Conservation (phyloP, 1,140 invertebrate genomes). For the Fopius arisanus region DNA sequence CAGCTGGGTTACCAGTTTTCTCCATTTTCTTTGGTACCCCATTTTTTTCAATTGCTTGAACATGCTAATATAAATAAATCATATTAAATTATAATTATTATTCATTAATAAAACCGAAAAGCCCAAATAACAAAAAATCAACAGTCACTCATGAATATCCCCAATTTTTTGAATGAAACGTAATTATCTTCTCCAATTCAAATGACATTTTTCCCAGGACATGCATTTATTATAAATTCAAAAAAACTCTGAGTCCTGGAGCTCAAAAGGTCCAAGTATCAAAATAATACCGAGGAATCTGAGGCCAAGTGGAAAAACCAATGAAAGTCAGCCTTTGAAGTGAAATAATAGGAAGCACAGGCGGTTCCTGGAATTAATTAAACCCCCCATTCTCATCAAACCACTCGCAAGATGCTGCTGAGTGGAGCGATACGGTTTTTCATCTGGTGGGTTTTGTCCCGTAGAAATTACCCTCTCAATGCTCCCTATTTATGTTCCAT, state of each 20-base stretch:
- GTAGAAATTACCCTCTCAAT: background rate
- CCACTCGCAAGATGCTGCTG: background rate
- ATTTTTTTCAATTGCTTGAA: background rate
- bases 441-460: background rate
- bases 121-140: too few relatives aligned
- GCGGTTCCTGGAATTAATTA: slow-evolving; percentile 52
- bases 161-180: too few relatives aligned
- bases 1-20: background rate
- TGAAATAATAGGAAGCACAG: slow-evolving; percentile 45
- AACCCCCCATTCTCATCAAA: slow-evolving; percentile 36
- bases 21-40: background rate
- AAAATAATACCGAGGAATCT: background rate
- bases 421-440: background rate
- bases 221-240: too few relatives aligned
- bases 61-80: too few relatives aligned
- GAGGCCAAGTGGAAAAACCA: slow-evolving; percentile 31
- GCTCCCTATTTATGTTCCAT: background rate
- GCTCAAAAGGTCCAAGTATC: background rate
- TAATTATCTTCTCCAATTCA: too few relatives aligned
- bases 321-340: slow-evolving; percentile 35
- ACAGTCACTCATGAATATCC: too few relatives aligned
- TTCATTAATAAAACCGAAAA: too few relatives aligned
- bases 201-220: too few relatives aligned
- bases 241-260: background rate
- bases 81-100: too few relatives aligned